phyloP scores from a whole-genome alignment of 2,797 vertebrate genomes.

The Sebastes minor region DNA sequence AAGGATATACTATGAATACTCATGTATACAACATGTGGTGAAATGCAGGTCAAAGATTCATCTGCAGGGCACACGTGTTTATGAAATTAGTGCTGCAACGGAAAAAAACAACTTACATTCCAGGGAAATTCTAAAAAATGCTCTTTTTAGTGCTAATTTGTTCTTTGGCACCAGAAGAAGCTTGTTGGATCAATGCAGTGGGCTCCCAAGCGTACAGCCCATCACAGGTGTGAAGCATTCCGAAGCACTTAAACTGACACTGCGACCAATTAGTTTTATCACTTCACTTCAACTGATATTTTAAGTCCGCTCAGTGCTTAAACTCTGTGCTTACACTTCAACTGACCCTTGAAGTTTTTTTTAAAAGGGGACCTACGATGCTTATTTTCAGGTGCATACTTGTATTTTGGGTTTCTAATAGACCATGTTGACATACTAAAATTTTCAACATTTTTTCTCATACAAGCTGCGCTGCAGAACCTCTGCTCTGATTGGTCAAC shows the following conservation, averaged over 20 bases:
- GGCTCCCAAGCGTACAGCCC: not conserved
- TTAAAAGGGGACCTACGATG: too few species aligned
- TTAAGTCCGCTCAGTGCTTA: not conserved
- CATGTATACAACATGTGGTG: slow-evolving; percentile 1
- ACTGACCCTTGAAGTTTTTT: not conserved
- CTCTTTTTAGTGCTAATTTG: not conserved
- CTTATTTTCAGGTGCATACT: too few species aligned
- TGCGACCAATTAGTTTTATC: not conserved
- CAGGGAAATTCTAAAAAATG: not conserved
- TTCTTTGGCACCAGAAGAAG: not conserved
- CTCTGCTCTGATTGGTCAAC: too few species aligned
- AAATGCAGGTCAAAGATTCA: slow-evolving; percentile 25
- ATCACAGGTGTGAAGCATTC: not conserved
- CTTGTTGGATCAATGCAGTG: not conserved
- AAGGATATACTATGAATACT: slow-evolving; percentile 64
- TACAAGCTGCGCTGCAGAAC: too few species aligned
- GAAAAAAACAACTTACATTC: not conserved
- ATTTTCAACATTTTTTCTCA: too few species aligned
- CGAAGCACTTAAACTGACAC: not conserved
- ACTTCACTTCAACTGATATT: not conserved
- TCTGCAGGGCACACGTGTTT: not conserved
- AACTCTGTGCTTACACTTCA: not conserved
- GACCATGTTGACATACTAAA: too few species aligned
- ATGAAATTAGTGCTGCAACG: not conserved
- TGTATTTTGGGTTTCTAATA: too few species aligned